These are phyloP conservation scores for Tonatia bakeri DNA, from an alignment of 2,113 vertebrate species.

Conservation along the genomic window DNA sequence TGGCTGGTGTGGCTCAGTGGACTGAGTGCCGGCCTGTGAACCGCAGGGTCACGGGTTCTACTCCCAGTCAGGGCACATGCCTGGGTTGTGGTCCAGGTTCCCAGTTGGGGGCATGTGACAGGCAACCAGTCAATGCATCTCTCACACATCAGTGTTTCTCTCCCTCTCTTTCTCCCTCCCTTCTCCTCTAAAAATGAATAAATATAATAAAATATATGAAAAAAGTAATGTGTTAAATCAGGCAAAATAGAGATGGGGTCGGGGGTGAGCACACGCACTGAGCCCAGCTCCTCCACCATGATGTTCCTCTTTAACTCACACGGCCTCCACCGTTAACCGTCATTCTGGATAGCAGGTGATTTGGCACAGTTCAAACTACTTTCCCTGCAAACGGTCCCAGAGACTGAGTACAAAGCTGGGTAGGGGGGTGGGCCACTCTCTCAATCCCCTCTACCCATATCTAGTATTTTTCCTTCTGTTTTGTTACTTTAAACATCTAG, in stretches of 20 bases:
- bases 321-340: background rate
- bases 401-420: background rate
- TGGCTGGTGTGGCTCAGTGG: too few species aligned
- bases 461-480: background rate
- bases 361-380: background rate
- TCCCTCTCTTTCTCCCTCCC: too few species aligned
- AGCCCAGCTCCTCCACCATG: background rate
- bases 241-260: background rate
- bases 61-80: too few species aligned
- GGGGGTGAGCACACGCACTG: background rate
- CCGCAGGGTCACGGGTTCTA: too few species aligned
- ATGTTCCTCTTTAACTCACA: background rate
- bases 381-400: background rate
- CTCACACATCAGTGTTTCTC: too few species aligned
- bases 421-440: fast-evolving
- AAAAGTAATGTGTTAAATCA: background rate
- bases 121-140: too few species aligned
- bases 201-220: too few species aligned
- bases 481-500: background rate
- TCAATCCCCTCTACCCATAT: background rate
- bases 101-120: too few species aligned
- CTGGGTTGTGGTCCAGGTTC: too few species aligned
- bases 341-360: background rate
- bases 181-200: too few species aligned
- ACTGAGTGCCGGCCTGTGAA: too few species aligned